phyloP scores from a whole-genome alignment of 1,140 invertebrate genomes.

The Apis cerana region DNA sequence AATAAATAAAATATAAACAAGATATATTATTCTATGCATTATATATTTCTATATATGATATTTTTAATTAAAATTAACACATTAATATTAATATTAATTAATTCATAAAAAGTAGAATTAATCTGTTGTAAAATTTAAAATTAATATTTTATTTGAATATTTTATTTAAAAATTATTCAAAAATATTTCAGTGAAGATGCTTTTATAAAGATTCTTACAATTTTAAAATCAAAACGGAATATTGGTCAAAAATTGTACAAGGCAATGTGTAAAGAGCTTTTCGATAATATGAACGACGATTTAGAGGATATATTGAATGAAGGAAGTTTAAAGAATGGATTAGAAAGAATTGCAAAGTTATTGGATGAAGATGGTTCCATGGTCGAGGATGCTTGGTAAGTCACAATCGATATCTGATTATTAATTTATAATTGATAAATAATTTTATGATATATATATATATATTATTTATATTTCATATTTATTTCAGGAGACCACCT shows the following conservation, averaged over 20 bases:
- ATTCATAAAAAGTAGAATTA: background rate
- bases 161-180: background rate
- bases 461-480: slow-evolving; percentile 1
- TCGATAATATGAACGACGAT: slow-evolving; percentile 56
- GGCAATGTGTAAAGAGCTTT: slow-evolving; percentile 61
- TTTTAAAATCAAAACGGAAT: slow-evolving; percentile 57
- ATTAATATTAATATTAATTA: background rate
- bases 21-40: background rate
- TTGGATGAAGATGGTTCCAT: slow-evolving; percentile 42
- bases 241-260: slow-evolving; percentile 59
- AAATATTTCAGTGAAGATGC: slow-evolving; percentile 63
- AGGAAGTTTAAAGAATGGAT: slow-evolving; percentile 52
- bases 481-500: slow-evolving; percentile 71
- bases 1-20: background rate
- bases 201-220: slow-evolving; percentile 63
- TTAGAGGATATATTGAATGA: slow-evolving; percentile 62
- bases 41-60: too few species aligned
- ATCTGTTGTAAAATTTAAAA: background rate
- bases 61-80: background rate
- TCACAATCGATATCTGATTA: background rate
- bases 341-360: slow-evolving; percentile 61
- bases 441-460: background rate
- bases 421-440: slow-evolving; percentile 5
- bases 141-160: background rate
- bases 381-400: slow-evolving; percentile 63